A percentile compares a stretch with the other conserved stretches of the same genome.
phyloP scores from a whole-genome alignment of 2,888 invertebrate species.

The Arenicola marina region DNA sequence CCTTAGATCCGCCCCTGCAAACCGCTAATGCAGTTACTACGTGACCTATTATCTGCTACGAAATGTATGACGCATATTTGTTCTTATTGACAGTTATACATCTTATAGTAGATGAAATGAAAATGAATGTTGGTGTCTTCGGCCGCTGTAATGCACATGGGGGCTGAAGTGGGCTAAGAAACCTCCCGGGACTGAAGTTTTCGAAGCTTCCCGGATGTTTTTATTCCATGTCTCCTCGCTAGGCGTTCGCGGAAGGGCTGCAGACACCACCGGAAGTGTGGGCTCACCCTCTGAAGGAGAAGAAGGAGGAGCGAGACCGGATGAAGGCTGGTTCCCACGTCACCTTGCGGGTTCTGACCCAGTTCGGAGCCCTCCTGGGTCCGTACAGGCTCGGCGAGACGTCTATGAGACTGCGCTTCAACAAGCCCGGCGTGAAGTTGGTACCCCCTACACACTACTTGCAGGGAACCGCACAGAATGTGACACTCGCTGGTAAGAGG shows the following conservation, averaged over 20 bases:
- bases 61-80: too few relatives aligned
- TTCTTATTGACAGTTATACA: too few relatives aligned
- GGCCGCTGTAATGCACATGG: too few relatives aligned
- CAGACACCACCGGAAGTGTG: constrained; percentile 41
- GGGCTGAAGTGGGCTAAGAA: too few relatives aligned
- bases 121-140: too few relatives aligned
- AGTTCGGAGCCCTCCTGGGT: constrained; percentile 45
- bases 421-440: constrained; percentile 23
- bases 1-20: too few relatives aligned
- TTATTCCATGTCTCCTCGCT: too few relatives aligned
- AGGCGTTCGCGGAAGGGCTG: constrained; percentile 42
- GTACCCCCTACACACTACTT: constrained; percentile 39
- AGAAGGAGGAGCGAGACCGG: constrained; percentile 26
- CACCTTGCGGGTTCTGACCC: constrained; percentile 41
- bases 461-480: constrained; percentile 26
- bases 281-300: constrained; percentile 40
- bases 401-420: constrained; percentile 27
- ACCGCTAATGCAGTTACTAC: too few relatives aligned
- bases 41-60: too few relatives aligned
- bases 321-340: constrained; percentile 27
- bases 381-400: constrained; percentile 37
- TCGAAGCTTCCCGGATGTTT: too few relatives aligned
- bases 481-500: constrained; percentile 42
- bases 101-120: too few relatives aligned
- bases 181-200: too few relatives aligned